These are phyloP conservation scores for Gymnobelideus leadbeateri DNA, from an alignment of 2,113 vertebrate species.

Conservation along the genomic window DNA sequence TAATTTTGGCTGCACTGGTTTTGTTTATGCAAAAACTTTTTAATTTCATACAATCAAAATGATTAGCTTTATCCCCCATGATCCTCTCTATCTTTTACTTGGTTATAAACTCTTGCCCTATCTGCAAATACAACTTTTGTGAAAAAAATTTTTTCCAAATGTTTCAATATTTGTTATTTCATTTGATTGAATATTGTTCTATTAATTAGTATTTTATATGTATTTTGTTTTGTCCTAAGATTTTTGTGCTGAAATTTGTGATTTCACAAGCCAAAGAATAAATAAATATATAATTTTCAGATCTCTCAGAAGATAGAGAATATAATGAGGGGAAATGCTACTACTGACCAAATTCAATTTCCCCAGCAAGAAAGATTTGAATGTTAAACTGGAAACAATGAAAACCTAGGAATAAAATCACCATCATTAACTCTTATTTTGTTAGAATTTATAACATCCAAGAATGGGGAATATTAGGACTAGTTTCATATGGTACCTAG, in stretches of 20 bases:
- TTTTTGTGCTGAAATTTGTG: not conserved
- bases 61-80: not conserved
- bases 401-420: not conserved
- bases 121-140: slow-evolving; percentile 8
- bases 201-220: not conserved
- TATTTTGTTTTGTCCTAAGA: not conserved
- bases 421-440: not conserved
- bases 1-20: not conserved
- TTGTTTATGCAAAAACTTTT: not conserved
- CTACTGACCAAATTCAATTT: not conserved
- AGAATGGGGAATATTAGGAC: not conserved
- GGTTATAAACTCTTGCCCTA: not conserved
- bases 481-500: not conserved
- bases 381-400: not conserved
- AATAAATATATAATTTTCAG: not conserved
- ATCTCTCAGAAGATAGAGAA: not conserved
- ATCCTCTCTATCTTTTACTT: not conserved
- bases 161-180: slow-evolving; percentile 25
- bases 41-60: not conserved
- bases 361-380: not conserved
- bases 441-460: not conserved
- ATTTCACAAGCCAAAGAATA: not conserved
- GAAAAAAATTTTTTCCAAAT: slow-evolving; percentile 34
- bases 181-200: slow-evolving; percentile 13
- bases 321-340: not conserved